Evolutionary conservation across 1,140 invertebrate genomes (phyloP).

Genomic region (Leptinotarsa lineolata): DNA sequence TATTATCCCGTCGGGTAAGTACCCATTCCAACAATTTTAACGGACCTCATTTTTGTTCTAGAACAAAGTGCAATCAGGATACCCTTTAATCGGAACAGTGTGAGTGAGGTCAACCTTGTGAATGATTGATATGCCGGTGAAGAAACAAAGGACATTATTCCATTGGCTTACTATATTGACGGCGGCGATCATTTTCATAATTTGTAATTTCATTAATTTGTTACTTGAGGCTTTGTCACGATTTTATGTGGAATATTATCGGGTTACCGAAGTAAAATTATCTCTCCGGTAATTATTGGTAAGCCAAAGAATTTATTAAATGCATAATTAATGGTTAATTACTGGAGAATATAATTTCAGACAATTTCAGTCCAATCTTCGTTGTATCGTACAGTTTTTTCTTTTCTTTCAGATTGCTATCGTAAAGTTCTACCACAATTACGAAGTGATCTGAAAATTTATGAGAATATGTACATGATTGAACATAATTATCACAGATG

Average conservation of each 20-base stretch:
- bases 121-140: slow-evolving; percentile 11
- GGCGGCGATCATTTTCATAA: slow-evolving; percentile 57
- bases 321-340: slow-evolving; percentile 56
- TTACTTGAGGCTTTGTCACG: slow-evolving; percentile 57
- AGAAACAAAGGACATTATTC: slow-evolving; percentile 1
- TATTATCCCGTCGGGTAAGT: slow-evolving; percentile 26
- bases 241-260: slow-evolving; percentile 57
- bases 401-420: slow-evolving; percentile 22
- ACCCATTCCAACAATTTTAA: slow-evolving; percentile 19
- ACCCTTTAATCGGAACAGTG: slow-evolving; percentile 26
- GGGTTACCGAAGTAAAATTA: slow-evolving; percentile 54
- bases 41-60: slow-evolving; percentile 26
- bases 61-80: slow-evolving; percentile 31
- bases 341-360: slow-evolving; percentile 35
- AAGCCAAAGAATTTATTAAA: slow-evolving; percentile 55
- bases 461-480: background rate
- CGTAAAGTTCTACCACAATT: background rate
- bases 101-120: slow-evolving; percentile 19
- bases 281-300: slow-evolving; percentile 54
- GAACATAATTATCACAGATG: too few relatives aligned
- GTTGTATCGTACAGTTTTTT: slow-evolving; percentile 13
- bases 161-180: slow-evolving; percentile 46
- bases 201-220: slow-evolving; percentile 59
- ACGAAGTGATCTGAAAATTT: slow-evolving; percentile 4
- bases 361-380: slow-evolving; percentile 37